Evolutionary conservation across 2,888 invertebrate genomes (phyloP).

Genomic region (Clistopyga incitator): DNA sequence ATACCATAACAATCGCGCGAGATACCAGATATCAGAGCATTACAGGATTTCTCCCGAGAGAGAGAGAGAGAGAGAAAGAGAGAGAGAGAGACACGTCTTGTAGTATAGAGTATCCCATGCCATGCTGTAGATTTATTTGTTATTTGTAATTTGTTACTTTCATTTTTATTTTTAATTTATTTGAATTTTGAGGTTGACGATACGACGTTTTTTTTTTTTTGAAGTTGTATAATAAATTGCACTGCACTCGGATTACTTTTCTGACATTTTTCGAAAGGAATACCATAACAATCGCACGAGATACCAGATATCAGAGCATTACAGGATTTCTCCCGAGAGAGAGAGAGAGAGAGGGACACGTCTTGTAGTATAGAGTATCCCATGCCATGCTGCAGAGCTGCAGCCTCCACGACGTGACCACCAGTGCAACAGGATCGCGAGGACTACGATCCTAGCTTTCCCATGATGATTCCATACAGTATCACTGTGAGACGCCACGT

Average conservation of each 20-base stretch:
- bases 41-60: conserved; percentile 1
- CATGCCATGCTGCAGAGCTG: conserved; percentile 33
- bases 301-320: conserved; percentile 25
- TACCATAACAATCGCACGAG: not conserved
- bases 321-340: conserved; percentile 3
- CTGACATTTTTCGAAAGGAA: too few species aligned
- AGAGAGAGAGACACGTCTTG: conserved; percentile 15
- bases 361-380: conserved; percentile 42
- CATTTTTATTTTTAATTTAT: too few species aligned
- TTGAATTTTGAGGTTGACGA: too few species aligned
- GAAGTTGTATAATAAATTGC: too few species aligned
- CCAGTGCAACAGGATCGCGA: conserved; percentile 41
- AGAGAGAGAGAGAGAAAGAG: too few species aligned
- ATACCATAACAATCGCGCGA: not conserved
- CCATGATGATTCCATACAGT: conserved; percentile 58
- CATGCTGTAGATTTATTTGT: conserved; percentile 17
- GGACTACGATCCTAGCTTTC: conserved; percentile 39
- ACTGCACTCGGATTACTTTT: too few species aligned
- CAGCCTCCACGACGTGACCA: conserved; percentile 44
- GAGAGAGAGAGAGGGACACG: too few species aligned
- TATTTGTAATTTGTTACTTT: too few species aligned
- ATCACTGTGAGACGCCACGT: conserved; percentile 38
- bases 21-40: conserved; percentile 23
- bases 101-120: conserved; percentile 53
- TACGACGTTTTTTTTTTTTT: too few species aligned